Conservation (phyloP, 2,888 invertebrate species). For the Phengaris arion region DNA sequence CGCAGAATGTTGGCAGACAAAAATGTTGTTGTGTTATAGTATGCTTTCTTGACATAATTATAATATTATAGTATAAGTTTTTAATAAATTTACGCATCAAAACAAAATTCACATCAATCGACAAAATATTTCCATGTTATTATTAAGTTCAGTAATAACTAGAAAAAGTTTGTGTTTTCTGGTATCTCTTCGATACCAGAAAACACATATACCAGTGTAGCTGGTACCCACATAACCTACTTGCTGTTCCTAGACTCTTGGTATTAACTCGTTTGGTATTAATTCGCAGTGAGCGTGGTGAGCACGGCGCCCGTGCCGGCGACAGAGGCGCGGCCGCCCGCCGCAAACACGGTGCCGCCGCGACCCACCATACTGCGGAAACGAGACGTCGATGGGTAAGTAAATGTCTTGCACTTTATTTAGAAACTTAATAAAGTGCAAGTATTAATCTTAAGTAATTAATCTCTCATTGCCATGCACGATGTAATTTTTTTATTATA, state of each 20-base stretch:
- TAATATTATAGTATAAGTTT: not conserved
- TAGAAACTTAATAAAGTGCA: too few species aligned
- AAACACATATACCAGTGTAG: too few species aligned
- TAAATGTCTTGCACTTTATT: not conserved
- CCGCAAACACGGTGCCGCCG: conserved; percentile 81
- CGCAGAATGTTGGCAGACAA: not conserved
- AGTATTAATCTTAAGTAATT: too few species aligned
- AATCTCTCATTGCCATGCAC: too few species aligned
- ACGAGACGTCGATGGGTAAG: conserved; percentile 88
- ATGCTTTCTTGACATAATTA: not conserved
- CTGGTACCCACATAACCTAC: too few species aligned
- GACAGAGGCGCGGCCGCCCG: conserved; percentile 48
- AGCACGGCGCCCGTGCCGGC: conserved; percentile 46
- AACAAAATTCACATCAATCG: too few species aligned
- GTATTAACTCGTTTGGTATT: not conserved
- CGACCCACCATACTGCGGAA: conserved; percentile 93
- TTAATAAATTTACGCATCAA: not conserved
- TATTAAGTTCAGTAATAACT: too few species aligned
- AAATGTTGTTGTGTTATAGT: not conserved
- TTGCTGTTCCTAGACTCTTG: not conserved
- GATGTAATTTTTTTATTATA: too few species aligned
- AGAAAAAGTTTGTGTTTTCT: too few species aligned
- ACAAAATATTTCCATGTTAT: too few species aligned
- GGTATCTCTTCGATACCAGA: too few species aligned
- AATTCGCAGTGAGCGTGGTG: conserved; percentile 52